These are phyloP conservation scores for Bruchidius siliquastri DNA, from an alignment of 2,888 invertebrate species.

Conservation along the genomic window DNA sequence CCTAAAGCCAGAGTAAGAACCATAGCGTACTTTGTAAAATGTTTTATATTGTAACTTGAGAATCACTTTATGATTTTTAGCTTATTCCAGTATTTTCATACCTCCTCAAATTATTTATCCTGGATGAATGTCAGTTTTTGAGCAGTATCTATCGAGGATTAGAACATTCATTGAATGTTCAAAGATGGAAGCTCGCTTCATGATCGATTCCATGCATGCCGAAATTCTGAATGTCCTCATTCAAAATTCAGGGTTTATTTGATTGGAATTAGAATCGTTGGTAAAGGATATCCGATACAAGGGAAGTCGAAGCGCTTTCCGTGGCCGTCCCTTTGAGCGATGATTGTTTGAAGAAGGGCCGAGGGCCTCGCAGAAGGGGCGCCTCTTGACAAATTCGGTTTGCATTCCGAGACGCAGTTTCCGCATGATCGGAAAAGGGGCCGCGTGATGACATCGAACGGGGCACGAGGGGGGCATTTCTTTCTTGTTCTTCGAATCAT, in stretches of 20 bases:
- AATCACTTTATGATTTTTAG: no score
- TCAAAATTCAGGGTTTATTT: not conserved
- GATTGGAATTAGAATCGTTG: not conserved
- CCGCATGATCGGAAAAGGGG: conserved; percentile 27
- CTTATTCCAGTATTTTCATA: no score
- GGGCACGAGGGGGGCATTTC: not conserved
- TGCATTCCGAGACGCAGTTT: conserved; percentile 45
- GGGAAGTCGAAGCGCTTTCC: not conserved
- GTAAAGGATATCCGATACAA: not conserved
- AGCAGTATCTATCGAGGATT: no score
- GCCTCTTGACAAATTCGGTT: conserved; percentile 46
- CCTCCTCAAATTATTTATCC: no score
- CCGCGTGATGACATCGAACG: not conserved
- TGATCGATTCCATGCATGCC: not conserved
- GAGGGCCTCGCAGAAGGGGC: conserved; percentile 23
- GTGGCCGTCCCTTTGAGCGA: not conserved
- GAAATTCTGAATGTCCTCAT: not conserved
- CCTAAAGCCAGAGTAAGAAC: no score
- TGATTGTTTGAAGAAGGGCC: not conserved
- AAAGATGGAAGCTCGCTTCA: no score
- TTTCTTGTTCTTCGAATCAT: not conserved
- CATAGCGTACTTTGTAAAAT: no score
- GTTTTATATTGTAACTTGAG: no score
- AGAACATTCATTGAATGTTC: no score
- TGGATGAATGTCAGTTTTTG: no score